Evolutionary conservation across 2,888 invertebrate genomes (phyloP).

Genomic region (Macaria liturata): DNA sequence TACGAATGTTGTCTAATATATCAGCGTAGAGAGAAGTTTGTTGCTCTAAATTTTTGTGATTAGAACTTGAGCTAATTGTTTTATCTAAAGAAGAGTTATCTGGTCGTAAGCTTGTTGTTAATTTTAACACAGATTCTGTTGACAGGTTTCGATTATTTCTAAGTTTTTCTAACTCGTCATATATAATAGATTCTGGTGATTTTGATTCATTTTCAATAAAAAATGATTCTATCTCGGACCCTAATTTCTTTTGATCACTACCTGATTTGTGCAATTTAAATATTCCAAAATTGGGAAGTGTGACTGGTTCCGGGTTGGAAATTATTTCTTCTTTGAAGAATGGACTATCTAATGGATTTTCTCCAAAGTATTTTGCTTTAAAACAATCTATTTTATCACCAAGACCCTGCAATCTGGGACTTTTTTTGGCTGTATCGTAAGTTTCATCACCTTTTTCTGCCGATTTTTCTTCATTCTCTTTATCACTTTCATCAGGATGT

Average conservation of each 20-base stretch:
- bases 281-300: conserved; percentile 43
- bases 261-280: conserved; percentile 37
- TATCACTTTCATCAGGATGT: conserved; percentile 57
- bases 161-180: conserved; percentile 46
- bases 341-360: conserved; percentile 89
- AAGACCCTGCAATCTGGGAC: conserved; percentile 83
- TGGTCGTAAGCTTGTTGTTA: conserved; percentile 30
- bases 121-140: conserved; percentile 33
- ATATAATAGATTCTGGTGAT: conserved; percentile 36
- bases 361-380: conserved; percentile 89
- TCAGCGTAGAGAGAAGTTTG: conserved; percentile 73
- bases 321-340: conserved; percentile 85
- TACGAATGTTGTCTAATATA: conserved; percentile 71
- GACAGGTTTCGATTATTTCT: conserved; percentile 37
- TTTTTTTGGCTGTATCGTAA: conserved; percentile 55
- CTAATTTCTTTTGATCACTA: conserved; percentile 24
- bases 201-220: conserved; percentile 22
- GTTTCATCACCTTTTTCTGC: conserved; percentile 48
- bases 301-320: conserved; percentile 71
- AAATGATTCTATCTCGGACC: conserved; percentile 31
- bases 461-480: conserved; percentile 44
- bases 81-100: conserved; percentile 17
- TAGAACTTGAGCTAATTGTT: conserved; percentile 13
- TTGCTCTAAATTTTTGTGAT: conserved; percentile 23
- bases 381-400: conserved; percentile 90